These are phyloP conservation scores for Heliconius congener DNA, from an alignment of 1,140 invertebrate species.

Conservation along the genomic window DNA sequence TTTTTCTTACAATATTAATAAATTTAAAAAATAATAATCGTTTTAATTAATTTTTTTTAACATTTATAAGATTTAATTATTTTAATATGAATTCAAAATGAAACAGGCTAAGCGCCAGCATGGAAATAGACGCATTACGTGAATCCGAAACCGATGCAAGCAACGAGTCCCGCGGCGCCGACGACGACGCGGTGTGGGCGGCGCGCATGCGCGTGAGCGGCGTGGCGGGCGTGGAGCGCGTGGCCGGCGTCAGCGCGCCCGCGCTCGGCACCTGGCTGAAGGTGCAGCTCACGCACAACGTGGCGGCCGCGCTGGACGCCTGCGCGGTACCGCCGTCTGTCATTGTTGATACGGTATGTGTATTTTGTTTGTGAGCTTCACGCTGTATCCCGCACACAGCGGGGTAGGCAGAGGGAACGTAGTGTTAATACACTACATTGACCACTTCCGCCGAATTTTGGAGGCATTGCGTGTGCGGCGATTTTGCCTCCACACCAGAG, in stretches of 20 bases:
- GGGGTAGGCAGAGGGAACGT: too few relatives aligned
- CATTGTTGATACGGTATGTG: conserved; percentile 56
- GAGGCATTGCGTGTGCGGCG: too few relatives aligned
- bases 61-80: neutral
- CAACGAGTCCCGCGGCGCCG: conserved; percentile 31
- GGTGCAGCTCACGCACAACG: conserved; percentile 59
- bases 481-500: too few relatives aligned
- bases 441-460: too few relatives aligned
- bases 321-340: conserved; percentile 52
- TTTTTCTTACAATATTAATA: too few relatives aligned
- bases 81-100: neutral
- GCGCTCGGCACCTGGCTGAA: conserved; percentile 63
- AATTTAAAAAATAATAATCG: too few relatives aligned
- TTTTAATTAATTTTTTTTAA: too few relatives aligned
- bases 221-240: conserved; percentile 41
- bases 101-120: conserved; percentile 49
- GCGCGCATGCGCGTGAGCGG: conserved; percentile 59
- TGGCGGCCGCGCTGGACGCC: conserved; percentile 54
- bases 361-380: too few relatives aligned
- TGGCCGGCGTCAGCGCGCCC: conserved; percentile 41
- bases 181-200: conserved; percentile 52
- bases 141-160: conserved; percentile 21
- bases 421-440: too few relatives aligned
- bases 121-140: conserved; percentile 54
- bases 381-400: too few relatives aligned